A percentile compares a stretch with the other conserved stretches of the same genome.
Evolutionary conservation across 2,888 invertebrate species (phyloP).

Genomic region (Gastracanthus pulcherrimus): DNA sequence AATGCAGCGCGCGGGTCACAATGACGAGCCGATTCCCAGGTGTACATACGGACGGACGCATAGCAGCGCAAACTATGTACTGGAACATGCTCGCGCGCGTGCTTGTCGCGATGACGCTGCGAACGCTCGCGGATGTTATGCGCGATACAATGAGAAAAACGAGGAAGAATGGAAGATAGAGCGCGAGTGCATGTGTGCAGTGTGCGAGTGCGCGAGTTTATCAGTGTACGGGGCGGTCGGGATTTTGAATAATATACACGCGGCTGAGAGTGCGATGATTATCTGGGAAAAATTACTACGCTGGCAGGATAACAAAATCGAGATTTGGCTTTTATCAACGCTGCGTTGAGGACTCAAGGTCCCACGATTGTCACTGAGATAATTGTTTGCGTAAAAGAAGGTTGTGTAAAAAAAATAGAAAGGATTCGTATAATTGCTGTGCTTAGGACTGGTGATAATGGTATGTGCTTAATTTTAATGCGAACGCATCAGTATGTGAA

Average conservation of each 20-base stretch:
- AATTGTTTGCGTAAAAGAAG: background rate
- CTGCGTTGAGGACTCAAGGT: background rate
- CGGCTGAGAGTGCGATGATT: background rate
- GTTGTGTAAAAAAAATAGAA: too few species aligned
- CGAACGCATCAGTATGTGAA: too few species aligned
- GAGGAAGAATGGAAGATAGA: too few species aligned
- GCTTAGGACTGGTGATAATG: too few species aligned
- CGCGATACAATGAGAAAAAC: background rate
- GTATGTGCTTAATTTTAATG: too few species aligned
- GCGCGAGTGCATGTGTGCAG: too few species aligned
- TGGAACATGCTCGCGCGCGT: background rate
- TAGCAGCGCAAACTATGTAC: too few species aligned
- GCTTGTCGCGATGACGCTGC: too few species aligned
- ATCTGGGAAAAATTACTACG: background rate
- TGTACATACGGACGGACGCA: too few species aligned
- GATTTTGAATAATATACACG: background rate
- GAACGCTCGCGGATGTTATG: too few species aligned
- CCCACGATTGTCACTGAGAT: background rate
- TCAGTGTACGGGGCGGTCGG: background rate
- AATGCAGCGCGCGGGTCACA: background rate
- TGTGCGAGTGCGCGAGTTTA: too few species aligned
- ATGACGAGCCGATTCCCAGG: constrained; percentile 6
- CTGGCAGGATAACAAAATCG: background rate
- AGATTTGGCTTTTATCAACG: background rate
- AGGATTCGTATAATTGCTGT: too few species aligned